A percentile compares a stretch with the other conserved stretches of the same genome.
These are phyloP conservation scores for Zaprionus lineosus DNA, from an alignment of 2,888 invertebrate genomes.

Conservation along the genomic window DNA sequence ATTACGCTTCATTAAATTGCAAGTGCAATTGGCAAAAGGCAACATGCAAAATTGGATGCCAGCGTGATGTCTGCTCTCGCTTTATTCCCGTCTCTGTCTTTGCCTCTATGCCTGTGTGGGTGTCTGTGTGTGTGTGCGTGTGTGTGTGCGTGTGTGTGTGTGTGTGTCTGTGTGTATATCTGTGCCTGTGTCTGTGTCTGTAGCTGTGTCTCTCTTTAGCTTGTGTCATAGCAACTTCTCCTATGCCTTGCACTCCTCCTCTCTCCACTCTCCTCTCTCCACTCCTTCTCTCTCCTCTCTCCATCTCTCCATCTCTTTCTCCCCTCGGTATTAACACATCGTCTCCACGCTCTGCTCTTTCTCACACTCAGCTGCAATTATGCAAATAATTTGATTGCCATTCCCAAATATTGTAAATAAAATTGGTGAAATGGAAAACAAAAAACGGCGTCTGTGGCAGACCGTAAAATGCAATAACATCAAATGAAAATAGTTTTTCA, in stretches of 20 bases:
- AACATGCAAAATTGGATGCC: conserved; percentile 51
- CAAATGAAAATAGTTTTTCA: conserved; percentile 64
- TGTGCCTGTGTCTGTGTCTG: background rate
- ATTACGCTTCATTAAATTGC: conserved; percentile 74
- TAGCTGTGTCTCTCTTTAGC: too few relatives aligned
- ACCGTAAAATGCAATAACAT: conserved; percentile 69
- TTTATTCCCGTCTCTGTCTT: background rate
- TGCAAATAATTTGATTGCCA: conserved; percentile 71
- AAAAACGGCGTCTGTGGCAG: conserved; percentile 38
- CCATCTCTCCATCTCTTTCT: background rate
- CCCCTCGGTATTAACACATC: too few relatives aligned
- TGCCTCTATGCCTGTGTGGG: background rate
- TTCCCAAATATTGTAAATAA: conserved; percentile 66
- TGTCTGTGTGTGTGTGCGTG: too few relatives aligned
- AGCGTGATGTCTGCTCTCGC: conserved; percentile 35
- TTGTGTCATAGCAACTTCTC: too few relatives aligned
- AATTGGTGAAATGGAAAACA: conserved; percentile 45
- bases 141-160: background rate
- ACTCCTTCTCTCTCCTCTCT: background rate
- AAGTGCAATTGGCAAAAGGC: conserved; percentile 65
- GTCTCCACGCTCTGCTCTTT: background rate
- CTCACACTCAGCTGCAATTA: conserved; percentile 54
- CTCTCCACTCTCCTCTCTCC: too few relatives aligned
- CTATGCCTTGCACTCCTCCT: too few relatives aligned
- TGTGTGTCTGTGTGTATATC: background rate